Evolutionary conservation across 1,140 invertebrate genomes (phyloP).

Genomic region (Drosophila bifasciata): DNA sequence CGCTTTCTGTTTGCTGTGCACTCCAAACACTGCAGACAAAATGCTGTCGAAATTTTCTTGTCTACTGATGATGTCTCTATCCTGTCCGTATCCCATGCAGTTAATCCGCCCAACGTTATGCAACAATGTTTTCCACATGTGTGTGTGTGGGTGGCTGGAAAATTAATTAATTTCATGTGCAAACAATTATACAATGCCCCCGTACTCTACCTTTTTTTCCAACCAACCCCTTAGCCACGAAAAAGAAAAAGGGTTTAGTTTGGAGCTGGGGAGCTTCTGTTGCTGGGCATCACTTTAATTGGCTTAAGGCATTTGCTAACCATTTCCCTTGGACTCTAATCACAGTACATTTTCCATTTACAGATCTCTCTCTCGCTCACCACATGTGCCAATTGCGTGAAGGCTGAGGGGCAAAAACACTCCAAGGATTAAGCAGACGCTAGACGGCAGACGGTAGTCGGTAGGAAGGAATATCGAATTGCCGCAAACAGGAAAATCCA

Average conservation of each 20-base stretch:
- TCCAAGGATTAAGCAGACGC: slow-evolving; percentile 23
- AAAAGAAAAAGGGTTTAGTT: slow-evolving; percentile 9
- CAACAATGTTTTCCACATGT: slow-evolving; percentile 55
- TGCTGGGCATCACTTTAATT: slow-evolving; percentile 60
- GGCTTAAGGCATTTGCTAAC: slow-evolving; percentile 45
- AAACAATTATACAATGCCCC: slow-evolving; percentile 52
- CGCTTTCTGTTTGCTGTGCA: slow-evolving; percentile 65
- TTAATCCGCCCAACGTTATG: slow-evolving; percentile 74
- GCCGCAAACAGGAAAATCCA: slow-evolving; percentile 49
- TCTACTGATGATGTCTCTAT: slow-evolving; percentile 72
- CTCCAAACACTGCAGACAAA: slow-evolving; percentile 77
- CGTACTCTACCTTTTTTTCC: neutral
- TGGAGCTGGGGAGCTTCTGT: too few relatives aligned
- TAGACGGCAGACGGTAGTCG: too few relatives aligned
- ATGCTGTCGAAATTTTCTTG: slow-evolving; percentile 66
- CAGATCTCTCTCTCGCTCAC: slow-evolving; percentile 20
- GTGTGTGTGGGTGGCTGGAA: slow-evolving; percentile 21
- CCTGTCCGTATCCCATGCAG: neutral
- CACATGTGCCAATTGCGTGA: slow-evolving; percentile 48
- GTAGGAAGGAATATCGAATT: slow-evolving; percentile 6
- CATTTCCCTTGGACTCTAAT: slow-evolving; percentile 18
- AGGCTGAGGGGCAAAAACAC: slow-evolving; percentile 28
- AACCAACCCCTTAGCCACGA: neutral
- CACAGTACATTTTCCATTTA: slow-evolving; percentile 32
- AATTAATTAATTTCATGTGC: slow-evolving; percentile 78